Percentiles rank a stretch among this genome's conserved stretches.
Conservation (phyloP, 2,888 invertebrate species). For the Seladonia tumulorum region DNA sequence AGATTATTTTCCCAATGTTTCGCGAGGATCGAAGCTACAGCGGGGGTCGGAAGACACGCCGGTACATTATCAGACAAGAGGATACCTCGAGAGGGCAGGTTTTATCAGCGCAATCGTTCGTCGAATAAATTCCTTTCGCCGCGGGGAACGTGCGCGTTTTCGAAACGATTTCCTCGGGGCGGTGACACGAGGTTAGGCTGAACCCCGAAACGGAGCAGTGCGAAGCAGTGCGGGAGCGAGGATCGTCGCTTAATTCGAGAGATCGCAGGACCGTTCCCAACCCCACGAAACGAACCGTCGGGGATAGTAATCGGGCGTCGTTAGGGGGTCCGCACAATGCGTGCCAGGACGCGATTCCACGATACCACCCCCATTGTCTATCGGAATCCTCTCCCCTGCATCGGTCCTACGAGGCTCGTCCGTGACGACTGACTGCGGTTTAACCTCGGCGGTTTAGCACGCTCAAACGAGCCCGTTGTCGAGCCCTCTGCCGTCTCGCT, state of each 20-base stretch:
- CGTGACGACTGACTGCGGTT: conserved; percentile 80
- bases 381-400: conserved; percentile 66
- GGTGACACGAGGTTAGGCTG: neutral
- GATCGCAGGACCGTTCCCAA: conserved; percentile 64
- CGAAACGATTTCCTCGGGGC: conserved; percentile 50
- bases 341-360: conserved; percentile 81
- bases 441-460: conserved; percentile 81
- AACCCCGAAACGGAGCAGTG: conserved; percentile 22
- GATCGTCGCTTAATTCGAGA: conserved; percentile 69
- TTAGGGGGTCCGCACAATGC: conserved; percentile 80
- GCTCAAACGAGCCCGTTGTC: conserved; percentile 82
- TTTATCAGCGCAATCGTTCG: neutral
- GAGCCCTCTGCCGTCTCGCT: conserved; percentile 55
- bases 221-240: conserved; percentile 18
- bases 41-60: too few species aligned
- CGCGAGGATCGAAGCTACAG: too few species aligned
- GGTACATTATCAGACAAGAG: neutral
- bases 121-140: conserved; percentile 23
- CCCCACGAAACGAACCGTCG: conserved; percentile 66
- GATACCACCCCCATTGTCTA: conserved; percentile 82
- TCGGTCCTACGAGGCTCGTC: conserved; percentile 63
- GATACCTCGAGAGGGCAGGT: neutral
- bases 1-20: too few species aligned
- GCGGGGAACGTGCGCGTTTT: conserved; percentile 46
- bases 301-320: conserved; percentile 80